phyloP scores from a whole-genome alignment of 2,888 invertebrate species.

The Conistra vaccinii region DNA sequence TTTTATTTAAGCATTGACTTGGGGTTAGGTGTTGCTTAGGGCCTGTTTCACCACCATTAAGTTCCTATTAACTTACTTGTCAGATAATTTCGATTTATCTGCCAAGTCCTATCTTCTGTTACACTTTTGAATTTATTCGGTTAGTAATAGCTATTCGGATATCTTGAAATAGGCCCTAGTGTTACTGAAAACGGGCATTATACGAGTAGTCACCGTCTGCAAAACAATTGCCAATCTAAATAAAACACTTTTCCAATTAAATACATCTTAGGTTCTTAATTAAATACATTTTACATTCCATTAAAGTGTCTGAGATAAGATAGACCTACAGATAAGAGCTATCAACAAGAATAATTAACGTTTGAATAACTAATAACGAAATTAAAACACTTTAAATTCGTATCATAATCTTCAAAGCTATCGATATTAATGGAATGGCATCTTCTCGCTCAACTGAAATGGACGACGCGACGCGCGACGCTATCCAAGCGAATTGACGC shows the following conservation, averaged over 20 bases:
- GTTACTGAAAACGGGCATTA: background rate
- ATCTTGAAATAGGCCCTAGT: no score
- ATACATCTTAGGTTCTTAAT: slow-evolving; percentile 5
- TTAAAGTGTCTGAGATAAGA: slow-evolving; percentile 12
- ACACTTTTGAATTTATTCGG: no score
- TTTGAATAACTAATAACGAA: slow-evolving; percentile 14
- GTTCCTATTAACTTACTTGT: no score
- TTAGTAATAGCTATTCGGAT: no score
- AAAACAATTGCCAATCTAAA: background rate
- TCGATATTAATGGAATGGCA: slow-evolving; percentile 53
- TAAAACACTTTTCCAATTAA: slow-evolving; percentile 4
- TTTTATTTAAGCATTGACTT: no score
- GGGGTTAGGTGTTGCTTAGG: background rate
- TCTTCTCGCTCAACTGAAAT: slow-evolving; percentile 28
- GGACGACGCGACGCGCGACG: slow-evolving; percentile 13
- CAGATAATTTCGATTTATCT: no score
- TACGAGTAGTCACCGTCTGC: background rate
- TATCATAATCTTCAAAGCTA: slow-evolving; percentile 9
- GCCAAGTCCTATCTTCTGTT: no score
- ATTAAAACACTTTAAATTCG: slow-evolving; percentile 17
- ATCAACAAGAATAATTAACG: slow-evolving; percentile 19
- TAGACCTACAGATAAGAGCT: background rate
- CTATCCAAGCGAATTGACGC: slow-evolving; percentile 53
- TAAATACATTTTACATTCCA: slow-evolving; percentile 6
- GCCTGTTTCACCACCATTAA: no score